Percentiles rank a stretch among this genome's conserved stretches.
Conservation (phyloP, 2,797 vertebrate species). For the Synaphobranchus kaupii region DNA sequence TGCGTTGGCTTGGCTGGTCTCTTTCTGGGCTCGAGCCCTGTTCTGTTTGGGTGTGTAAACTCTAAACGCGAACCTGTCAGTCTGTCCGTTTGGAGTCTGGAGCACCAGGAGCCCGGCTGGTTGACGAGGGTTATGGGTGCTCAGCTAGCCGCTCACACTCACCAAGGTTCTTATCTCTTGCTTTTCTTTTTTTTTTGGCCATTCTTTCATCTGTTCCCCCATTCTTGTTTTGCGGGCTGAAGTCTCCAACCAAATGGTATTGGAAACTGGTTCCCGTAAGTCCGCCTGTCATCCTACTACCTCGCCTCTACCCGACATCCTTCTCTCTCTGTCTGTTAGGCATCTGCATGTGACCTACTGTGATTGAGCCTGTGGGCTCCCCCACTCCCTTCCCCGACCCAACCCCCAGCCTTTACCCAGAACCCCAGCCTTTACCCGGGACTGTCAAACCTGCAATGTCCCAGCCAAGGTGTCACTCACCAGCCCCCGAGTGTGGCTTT, state of each 20-base stretch:
- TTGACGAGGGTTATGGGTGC: background rate
- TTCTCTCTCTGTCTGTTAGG: constrained; percentile 16
- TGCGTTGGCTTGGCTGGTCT: background rate
- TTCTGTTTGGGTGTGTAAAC: background rate
- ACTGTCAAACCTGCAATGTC: background rate
- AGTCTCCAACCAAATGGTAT: constrained; percentile 97
- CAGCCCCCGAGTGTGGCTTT: background rate
- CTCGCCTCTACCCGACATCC: constrained; percentile 25
- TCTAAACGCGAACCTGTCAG: background rate
- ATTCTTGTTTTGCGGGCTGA: constrained; percentile 68
- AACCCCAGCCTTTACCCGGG: constrained; percentile 7
- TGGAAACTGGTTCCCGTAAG: constrained; percentile 97
- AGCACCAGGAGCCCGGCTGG: background rate
- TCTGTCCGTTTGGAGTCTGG: background rate
- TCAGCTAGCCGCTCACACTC: constrained; percentile 16
- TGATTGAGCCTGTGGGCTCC: background rate
- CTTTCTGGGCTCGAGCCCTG: background rate
- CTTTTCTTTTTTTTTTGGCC: background rate
- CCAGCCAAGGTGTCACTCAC: background rate
- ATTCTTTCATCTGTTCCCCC: constrained; percentile 52
- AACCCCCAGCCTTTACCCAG: background rate
- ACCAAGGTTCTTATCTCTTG: constrained; percentile 41
- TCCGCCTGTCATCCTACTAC: constrained; percentile 65
- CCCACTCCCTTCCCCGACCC: background rate
- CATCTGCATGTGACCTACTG: background rate